Percentiles rank a stretch among this genome's conserved stretches.
These are phyloP conservation scores for Lucilia sericata DNA, from an alignment of 1,140 invertebrate genomes.

Conservation along the genomic window DNA sequence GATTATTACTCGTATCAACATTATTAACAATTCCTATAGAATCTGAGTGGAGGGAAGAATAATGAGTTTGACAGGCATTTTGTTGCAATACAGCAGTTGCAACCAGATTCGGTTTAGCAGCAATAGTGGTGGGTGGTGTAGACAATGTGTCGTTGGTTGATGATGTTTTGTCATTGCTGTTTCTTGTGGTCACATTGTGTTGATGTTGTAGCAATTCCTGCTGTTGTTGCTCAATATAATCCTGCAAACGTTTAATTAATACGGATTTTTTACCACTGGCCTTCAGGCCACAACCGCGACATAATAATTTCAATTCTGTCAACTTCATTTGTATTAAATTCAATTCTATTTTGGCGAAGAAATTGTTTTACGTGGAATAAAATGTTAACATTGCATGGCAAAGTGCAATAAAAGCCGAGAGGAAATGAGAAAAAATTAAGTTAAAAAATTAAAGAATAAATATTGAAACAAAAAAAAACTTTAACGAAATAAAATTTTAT, in stretches of 20 bases:
- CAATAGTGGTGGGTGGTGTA: neutral
- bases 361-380: neutral
- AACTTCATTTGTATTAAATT: slow-evolving; percentile 53
- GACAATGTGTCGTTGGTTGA: neutral
- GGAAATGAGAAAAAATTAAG: slow-evolving; percentile 3
- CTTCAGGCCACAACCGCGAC: slow-evolving; percentile 57
- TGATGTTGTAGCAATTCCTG: neutral
- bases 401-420: slow-evolving; percentile 3
- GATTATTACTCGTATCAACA: neutral
- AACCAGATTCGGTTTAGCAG: neutral
- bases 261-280: slow-evolving; percentile 55
- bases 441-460: slow-evolving; percentile 33
- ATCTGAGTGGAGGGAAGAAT: neutral
- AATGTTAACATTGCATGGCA: neutral
- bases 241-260: slow-evolving; percentile 58
- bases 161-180: neutral
- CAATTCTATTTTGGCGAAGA: slow-evolving; percentile 16
- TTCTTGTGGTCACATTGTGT: neutral
- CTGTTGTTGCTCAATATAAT: slow-evolving; percentile 30
- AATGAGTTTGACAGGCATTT: neutral
- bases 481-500: no score
- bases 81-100: neutral
- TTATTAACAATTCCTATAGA: neutral
- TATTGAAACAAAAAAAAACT: neutral
- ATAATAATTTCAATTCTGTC: slow-evolving; percentile 56